A percentile compares a stretch with the other conserved stretches of the same genome.
Conservation (phyloP, 2,888 invertebrate genomes). For the Periphyllus acericola region DNA sequence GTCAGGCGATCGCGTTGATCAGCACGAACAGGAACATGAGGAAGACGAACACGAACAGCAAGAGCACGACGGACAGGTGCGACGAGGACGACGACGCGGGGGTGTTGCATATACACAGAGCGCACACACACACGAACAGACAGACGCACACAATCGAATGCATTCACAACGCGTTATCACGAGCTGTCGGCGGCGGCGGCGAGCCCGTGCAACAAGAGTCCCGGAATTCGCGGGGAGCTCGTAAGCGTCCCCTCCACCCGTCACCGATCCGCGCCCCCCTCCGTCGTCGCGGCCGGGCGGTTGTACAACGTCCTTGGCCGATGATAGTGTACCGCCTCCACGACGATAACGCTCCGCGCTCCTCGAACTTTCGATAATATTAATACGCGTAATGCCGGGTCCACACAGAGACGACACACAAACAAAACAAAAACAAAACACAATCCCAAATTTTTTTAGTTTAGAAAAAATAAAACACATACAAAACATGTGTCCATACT, state of each 20-base stretch:
- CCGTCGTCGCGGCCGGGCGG: not conserved
- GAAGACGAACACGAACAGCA: not conserved
- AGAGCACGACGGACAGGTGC: not conserved
- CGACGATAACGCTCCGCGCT: too few relatives aligned
- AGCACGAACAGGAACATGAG: not conserved
- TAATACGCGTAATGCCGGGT: too few relatives aligned
- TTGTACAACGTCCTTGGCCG: too few relatives aligned
- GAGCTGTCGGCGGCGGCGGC: not conserved
- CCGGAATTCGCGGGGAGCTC: not conserved
- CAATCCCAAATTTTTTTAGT: too few relatives aligned
- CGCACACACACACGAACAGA: not conserved
- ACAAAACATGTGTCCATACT: too few relatives aligned
- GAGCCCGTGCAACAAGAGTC: not conserved
- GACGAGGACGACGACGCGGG: conserved; percentile 10
- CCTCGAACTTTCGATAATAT: too few relatives aligned
- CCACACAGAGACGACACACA: too few relatives aligned
- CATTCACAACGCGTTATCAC: not conserved
- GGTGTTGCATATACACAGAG: not conserved
- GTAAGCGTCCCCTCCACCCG: not conserved
- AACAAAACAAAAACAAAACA: too few relatives aligned
- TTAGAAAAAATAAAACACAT: too few relatives aligned
- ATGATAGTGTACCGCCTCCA: too few relatives aligned
- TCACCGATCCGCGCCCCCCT: not conserved
- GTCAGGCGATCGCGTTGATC: not conserved
- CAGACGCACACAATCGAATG: not conserved